Percentiles rank a stretch among this genome's conserved stretches.
Evolutionary conservation across 1,140 invertebrate species (phyloP).

Genomic region (Drosophila paulistorum): DNA sequence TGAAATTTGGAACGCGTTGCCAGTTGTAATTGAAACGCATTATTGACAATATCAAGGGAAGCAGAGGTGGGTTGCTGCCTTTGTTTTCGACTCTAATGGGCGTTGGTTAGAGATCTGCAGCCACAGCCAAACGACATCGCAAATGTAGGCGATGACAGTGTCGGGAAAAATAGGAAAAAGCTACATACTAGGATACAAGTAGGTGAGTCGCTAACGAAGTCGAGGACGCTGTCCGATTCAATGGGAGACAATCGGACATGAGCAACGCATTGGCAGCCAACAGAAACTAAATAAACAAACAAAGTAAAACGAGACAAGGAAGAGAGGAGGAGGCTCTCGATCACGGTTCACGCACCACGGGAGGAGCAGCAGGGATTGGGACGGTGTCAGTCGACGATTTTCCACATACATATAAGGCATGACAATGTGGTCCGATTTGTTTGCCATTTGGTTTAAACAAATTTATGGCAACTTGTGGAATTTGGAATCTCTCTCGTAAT

Average conservation of each 20-base stretch:
- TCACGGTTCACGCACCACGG: conserved; percentile 47
- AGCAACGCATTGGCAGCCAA: conserved; percentile 71
- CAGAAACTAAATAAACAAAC: conserved; percentile 41
- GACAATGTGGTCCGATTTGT: conserved; percentile 71
- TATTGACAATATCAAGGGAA: conserved; percentile 51
- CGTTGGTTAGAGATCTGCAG: conserved; percentile 59
- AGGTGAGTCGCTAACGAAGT: conserved; percentile 64
- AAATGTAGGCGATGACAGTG: conserved; percentile 74
- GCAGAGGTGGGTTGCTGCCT: conserved; percentile 31
- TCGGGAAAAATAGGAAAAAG: conserved; percentile 35
- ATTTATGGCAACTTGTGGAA: conserved; percentile 53
- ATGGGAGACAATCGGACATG: conserved; percentile 74
- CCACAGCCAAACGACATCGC: conserved; percentile 43
- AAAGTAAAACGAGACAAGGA: conserved; percentile 7
- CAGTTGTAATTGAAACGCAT: conserved; percentile 76
- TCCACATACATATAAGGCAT: conserved; percentile 59
- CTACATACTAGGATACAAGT: conserved; percentile 58
- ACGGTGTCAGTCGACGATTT: neutral
- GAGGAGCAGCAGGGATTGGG: neutral
- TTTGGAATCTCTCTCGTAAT: conserved; percentile 35
- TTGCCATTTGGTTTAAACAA: conserved; percentile 70
- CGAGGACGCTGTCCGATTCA: conserved; percentile 47
- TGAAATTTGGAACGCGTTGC: conserved; percentile 64
- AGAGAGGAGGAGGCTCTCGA: conserved; percentile 52
- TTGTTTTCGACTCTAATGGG: conserved; percentile 61